Percentiles rank a stretch among this genome's conserved stretches.
These are phyloP conservation scores for Tanytarsus gracilentus DNA, from an alignment of 2,888 invertebrate genomes.

Conservation along the genomic window DNA sequence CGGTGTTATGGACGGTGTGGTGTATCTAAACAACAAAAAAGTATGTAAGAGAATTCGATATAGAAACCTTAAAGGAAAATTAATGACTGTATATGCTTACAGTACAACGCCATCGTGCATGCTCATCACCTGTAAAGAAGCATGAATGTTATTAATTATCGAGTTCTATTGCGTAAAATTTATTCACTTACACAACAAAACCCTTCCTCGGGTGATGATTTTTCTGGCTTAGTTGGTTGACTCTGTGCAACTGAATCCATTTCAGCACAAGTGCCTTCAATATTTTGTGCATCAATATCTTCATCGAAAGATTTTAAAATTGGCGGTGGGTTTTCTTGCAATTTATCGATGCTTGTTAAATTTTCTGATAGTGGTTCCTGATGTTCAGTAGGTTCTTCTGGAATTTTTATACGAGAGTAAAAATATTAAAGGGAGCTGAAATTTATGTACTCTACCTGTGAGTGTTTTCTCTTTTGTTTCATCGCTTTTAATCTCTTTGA, in stretches of 20 bases:
- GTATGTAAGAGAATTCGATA: not conserved
- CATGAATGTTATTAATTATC: too few relatives aligned
- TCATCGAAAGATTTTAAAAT: not conserved
- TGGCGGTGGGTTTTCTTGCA: not conserved
- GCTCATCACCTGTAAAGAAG: too few relatives aligned
- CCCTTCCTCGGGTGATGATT: slow-evolving; percentile 49
- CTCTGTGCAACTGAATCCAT: not conserved
- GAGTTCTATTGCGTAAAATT: too few relatives aligned
- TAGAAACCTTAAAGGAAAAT: too few relatives aligned
- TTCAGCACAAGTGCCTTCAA: not conserved
- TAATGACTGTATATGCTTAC: slow-evolving; percentile 1
- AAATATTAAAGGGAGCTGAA: not conserved
- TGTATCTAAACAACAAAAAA: slow-evolving; percentile 42
- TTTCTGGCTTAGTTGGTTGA: slow-evolving; percentile 13
- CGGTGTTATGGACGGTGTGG: slow-evolving; percentile 58
- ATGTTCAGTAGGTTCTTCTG: not conserved
- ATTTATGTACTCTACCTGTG: slow-evolving; percentile 31
- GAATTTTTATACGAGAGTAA: slow-evolving; percentile 13
- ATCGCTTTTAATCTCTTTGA: slow-evolving; percentile 34
- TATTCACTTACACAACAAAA: slow-evolving; percentile 71
- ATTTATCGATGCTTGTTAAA: not conserved
- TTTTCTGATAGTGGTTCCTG: not conserved
- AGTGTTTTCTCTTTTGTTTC: slow-evolving; percentile 35
- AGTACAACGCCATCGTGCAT: slow-evolving; percentile 75
- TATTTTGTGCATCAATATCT: not conserved